Evolutionary conservation across 2,888 invertebrate species (phyloP).

Genomic region (Ennomos erosarius): DNA sequence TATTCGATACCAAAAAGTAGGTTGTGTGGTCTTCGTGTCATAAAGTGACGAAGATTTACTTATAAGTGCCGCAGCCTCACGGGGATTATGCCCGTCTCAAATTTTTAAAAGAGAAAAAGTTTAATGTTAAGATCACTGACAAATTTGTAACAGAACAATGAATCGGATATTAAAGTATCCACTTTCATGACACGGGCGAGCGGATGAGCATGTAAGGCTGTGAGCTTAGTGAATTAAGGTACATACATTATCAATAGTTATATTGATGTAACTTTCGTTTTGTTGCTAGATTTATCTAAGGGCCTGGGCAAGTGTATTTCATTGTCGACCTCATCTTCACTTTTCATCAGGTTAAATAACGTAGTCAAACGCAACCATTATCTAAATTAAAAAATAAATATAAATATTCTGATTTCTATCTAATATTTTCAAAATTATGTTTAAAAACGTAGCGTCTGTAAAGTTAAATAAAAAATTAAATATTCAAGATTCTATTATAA

Average conservation of each 20-base stretch:
- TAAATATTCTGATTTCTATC: too few species aligned
- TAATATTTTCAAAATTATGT: too few species aligned
- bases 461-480: too few species aligned
- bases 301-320: too few species aligned
- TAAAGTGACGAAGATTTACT: conserved; percentile 73
- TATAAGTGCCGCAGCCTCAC: conserved; percentile 65
- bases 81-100: conserved; percentile 80
- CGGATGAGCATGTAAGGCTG: conserved; percentile 69
- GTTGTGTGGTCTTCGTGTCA: conserved; percentile 76
- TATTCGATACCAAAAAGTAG: conserved; percentile 57
- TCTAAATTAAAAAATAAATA: too few species aligned
- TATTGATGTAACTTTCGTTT: conserved; percentile 2
- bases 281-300: neutral
- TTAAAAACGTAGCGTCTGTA: too few species aligned
- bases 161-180: conserved; percentile 84
- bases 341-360: too few species aligned
- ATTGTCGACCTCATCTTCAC: too few species aligned
- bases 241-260: conserved; percentile 24
- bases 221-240: conserved; percentile 51
- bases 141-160: conserved; percentile 86
- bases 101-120: conserved; percentile 80
- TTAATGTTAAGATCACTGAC: conserved; percentile 85
- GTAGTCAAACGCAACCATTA: too few species aligned
- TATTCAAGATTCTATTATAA: too few species aligned
- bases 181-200: conserved; percentile 81